Base-by-base conservation (phyloP, 2,797 vertebrate species). In the Platalea minor region DNA sequence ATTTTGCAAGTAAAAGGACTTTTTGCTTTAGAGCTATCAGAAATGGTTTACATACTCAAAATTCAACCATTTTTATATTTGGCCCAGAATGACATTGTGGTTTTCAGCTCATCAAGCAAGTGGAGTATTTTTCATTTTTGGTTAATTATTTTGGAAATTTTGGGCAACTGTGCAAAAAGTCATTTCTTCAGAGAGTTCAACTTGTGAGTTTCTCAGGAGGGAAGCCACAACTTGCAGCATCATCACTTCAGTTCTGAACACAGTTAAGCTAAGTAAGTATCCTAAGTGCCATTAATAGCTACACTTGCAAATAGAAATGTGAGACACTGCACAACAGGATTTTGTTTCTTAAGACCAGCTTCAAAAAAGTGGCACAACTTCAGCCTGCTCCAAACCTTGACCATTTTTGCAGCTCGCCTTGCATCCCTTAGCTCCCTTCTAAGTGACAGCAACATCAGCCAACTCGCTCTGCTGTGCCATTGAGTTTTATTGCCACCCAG, bases 221-320 rank as follows among this genome's bases (percentile, higher is more conserved):
- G 78, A 95, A 96, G 51, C 64, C 35, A 91, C 61, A 88, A 81
- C 46, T 95, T 95, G 91, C 94, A 93, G 29, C 48, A 93, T 85
- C 92, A 91, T 87, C 89, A 83, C 48, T 89, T 87, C 68, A 29
- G 48, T 78, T 91, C 54, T 75, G 45, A 83, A 75, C 43, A 56
- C 37, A 67, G 60, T 51, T 70, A 85, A 75, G 72, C 35, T 89
- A 72, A 50, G 19, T 59, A 35, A 80, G 33, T 67, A 41, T 29
- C 64, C 28, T 26, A 45, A 68, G 45, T 46, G 75, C 82, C 80
- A 89, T 96, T 79, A 93, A 95, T 92, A 97, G 73, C 67, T 37
- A 51, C 74, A 39, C 60, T 91, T 88, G 60, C 64, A 91, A 94
- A 83, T 4, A 88, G 68, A 94, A 92, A 64, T 8, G 21, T 14